Evolutionary conservation across 2,797 vertebrate species (phyloP).

Genomic region (Rhyacichthys aspro): DNA sequence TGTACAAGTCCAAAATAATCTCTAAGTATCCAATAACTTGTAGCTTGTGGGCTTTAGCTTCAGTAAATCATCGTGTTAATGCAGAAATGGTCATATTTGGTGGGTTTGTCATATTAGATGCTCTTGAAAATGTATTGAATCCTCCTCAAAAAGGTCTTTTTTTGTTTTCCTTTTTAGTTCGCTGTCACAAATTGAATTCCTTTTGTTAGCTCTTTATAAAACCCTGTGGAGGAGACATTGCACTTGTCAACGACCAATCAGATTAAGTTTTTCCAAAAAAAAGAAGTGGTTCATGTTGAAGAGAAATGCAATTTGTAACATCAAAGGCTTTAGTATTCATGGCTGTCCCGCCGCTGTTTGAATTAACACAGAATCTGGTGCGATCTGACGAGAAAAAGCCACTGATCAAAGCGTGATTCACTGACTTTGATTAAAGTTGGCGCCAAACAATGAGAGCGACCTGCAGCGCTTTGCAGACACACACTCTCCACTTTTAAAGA

Average conservation of each 20-base stretch:
- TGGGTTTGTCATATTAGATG: too few species aligned
- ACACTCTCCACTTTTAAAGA: slow-evolving; percentile 12
- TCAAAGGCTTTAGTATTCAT: slow-evolving; percentile 43
- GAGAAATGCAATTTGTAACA: slow-evolving; percentile 33
- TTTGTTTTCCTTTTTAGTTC: too few species aligned
- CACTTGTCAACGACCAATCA: slow-evolving; percentile 3
- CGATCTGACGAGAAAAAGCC: slow-evolving; percentile 29
- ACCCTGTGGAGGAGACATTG: background rate
- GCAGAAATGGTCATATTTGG: too few species aligned
- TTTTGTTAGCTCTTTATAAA: too few species aligned
- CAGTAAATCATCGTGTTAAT: too few species aligned
- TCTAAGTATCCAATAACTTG: too few species aligned
- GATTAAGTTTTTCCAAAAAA: background rate
- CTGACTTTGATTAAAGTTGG: slow-evolving; percentile 47
- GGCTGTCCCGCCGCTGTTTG: slow-evolving; percentile 13
- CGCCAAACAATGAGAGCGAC: slow-evolving; percentile 20
- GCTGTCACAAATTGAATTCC: background rate
- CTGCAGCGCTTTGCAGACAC: slow-evolving; percentile 13
- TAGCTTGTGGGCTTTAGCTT: too few species aligned
- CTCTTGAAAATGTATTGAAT: too few species aligned
- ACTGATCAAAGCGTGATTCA: slow-evolving; percentile 47
- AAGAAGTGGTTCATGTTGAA: slow-evolving; percentile 14
- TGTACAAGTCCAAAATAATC: too few species aligned
- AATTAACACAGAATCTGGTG: slow-evolving; percentile 41
- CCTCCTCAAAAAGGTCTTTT: too few species aligned